Conservation (phyloP, 2,888 invertebrate species). For the Argyra leucocephala region DNA sequence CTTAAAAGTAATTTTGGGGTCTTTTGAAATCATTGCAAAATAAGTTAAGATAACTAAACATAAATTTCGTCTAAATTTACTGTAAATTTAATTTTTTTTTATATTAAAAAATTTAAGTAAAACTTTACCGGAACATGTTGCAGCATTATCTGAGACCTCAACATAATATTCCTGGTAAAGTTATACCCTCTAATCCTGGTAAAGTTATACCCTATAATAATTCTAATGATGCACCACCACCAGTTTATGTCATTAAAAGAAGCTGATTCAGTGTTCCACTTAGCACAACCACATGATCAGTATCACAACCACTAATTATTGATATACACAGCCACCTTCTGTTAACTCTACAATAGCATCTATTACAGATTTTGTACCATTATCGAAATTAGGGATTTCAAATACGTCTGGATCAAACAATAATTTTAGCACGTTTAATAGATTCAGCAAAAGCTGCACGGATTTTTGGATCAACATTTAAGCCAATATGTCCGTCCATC, state of each 20-base stretch:
- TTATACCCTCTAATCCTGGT: no score
- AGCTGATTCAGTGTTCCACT: slow-evolving; percentile 91
- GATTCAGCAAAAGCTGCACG: slow-evolving; percentile 71
- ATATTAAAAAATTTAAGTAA: no score
- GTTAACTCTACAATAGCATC: slow-evolving; percentile 90
- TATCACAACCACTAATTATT: slow-evolving; percentile 95
- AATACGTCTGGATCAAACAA: slow-evolving; percentile 99
- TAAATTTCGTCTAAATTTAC: no score
- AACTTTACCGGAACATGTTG: no score
- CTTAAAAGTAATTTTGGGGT: no score
- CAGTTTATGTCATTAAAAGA: slow-evolving; percentile 91
- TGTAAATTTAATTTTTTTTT: no score
- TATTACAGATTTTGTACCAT: slow-evolving; percentile 87
- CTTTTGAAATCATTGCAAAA: no score
- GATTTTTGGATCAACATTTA: slow-evolving; percentile 87
- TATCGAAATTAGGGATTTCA: slow-evolving; percentile 88
- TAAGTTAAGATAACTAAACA: no score
- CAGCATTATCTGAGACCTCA: no score
- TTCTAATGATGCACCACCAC: slow-evolving; percentile 86
- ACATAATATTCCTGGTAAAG: no score
- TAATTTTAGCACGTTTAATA: slow-evolving; percentile 81
- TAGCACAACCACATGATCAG: slow-evolving; percentile 93
- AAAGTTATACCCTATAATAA: slow-evolving; percentile 81
- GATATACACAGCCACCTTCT: slow-evolving; percentile 60
- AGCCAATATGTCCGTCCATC: slow-evolving; percentile 88